Evolutionary conservation across 2,888 invertebrate genomes (phyloP), one percentile per base, ranked within the genome.

Genomic region (Laothoe populi): DNA sequence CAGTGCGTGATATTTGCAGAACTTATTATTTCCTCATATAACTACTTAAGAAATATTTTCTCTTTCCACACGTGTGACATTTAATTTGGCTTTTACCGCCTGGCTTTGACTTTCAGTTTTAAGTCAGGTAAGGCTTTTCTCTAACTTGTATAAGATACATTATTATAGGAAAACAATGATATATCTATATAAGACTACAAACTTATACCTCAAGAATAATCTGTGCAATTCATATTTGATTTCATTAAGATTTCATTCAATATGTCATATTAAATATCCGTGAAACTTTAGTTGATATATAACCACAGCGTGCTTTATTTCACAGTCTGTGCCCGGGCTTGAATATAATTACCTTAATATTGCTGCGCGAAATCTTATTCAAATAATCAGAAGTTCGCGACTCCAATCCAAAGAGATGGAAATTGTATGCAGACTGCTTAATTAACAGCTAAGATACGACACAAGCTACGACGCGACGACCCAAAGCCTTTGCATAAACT

Each of bases 361-460:
- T 81, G 81, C 82, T 78, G 80, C 71, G 79, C 69, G 77, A 85
- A 85, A 86, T 86, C 85, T 86, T 83, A 87, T 87, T 86, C 84
- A 86, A 86, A 87, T 88, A 86, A 87, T 85, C 85, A 82, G 79
- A 84, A 87, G 82, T 87, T 86, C 81, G 81, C 75, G 83, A 82
- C 83, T 83, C 79, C 79, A 81, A 86, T 83, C 82, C 80, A 77
- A 77, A 81, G 79, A 79, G 81, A 88, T 88, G 86, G 83, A 84
- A 87, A 87, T 88, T 84, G 82, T 78, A 86, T 84, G 81, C 85
- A 82, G 83, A 81, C 82, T 83, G 83, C 79, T 80, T 87, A 86
- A 88, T 86, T 87, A 82, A 79, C 76, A 73, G 71, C 69, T 71
- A 71, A 77, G 79, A 80, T 77, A 63, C 45, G 61, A 24, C 57